Evolutionary conservation across 2,888 invertebrate species (phyloP).

Genomic region (Liopterus haemorrhoidalis): DNA sequence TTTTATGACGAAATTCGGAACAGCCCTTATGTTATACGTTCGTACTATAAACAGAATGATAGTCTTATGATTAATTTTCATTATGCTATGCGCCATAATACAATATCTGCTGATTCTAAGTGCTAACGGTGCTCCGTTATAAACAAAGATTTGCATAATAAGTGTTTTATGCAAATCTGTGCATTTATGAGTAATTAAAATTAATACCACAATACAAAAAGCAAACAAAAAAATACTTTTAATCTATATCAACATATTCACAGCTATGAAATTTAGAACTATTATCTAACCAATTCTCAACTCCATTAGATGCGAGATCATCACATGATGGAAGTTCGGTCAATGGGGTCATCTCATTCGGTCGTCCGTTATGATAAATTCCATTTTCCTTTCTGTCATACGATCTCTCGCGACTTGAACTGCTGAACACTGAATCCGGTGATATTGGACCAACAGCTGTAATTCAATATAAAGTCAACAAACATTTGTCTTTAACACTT

Average conservation of each 20-base stretch:
- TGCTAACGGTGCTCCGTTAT: no score
- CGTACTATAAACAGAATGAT: no score
- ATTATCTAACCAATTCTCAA: slow-evolving; percentile 67
- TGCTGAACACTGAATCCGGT: slow-evolving; percentile 41
- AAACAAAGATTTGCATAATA: no score
- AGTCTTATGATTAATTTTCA: no score
- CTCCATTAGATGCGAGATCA: slow-evolving; percentile 58
- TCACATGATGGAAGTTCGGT: slow-evolving; percentile 64
- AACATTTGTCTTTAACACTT: no score
- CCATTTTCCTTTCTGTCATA: slow-evolving; percentile 44
- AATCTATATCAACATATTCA: slow-evolving; percentile 58
- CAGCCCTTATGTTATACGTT: no score
- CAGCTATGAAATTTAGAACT: slow-evolving; percentile 73
- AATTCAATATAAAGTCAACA: no score
- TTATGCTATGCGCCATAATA: no score
- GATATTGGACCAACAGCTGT: slow-evolving; percentile 42
- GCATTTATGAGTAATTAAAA: no score
- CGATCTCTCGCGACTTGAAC: slow-evolving; percentile 40
- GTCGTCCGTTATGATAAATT: slow-evolving; percentile 46
- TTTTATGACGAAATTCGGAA: no score
- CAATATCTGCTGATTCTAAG: no score
- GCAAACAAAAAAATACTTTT: slow-evolving; percentile 18
- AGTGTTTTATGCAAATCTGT: no score
- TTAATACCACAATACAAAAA: neutral
- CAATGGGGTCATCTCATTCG: slow-evolving; percentile 60